Percentiles rank a stretch among this genome's conserved stretches.
Evolutionary conservation across 2,888 invertebrate genomes (phyloP).

Genomic region (Alcis repandata): DNA sequence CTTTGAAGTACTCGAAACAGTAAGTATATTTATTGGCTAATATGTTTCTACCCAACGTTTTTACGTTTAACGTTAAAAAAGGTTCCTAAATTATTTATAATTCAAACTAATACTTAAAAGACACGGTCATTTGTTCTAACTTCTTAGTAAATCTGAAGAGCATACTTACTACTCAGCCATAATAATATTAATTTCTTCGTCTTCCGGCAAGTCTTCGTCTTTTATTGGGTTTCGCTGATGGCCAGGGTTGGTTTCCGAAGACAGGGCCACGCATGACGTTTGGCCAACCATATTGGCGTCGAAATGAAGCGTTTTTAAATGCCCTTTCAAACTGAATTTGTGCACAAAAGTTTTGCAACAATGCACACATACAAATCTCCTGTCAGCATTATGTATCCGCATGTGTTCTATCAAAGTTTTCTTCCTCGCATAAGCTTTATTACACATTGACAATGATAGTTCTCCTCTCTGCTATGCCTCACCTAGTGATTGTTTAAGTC

Average conservation of each 20-base stretch:
- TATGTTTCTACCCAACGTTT: too few relatives aligned
- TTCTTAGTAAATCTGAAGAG: too few relatives aligned
- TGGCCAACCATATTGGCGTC: slow-evolving; percentile 35
- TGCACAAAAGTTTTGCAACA: slow-evolving; percentile 76
- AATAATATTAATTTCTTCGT: background rate
- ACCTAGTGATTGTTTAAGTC: slow-evolving; percentile 13
- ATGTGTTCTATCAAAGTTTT: slow-evolving; percentile 74
- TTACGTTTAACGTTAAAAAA: too few relatives aligned
- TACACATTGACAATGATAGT: slow-evolving; percentile 2
- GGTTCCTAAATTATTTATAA: too few relatives aligned
- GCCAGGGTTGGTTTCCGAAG: background rate
- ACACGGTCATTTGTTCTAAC: too few relatives aligned
- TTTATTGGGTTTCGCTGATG: background rate
- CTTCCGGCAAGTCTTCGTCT: background rate
- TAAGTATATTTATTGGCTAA: slow-evolving; percentile 47
- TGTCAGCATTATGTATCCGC: slow-evolving; percentile 77
- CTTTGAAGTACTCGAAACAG: slow-evolving; percentile 32
- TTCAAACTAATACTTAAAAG: too few relatives aligned
- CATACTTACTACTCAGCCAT: background rate
- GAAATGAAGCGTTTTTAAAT: slow-evolving; percentile 74
- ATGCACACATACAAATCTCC: slow-evolving; percentile 75
- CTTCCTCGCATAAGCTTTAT: slow-evolving; percentile 58
- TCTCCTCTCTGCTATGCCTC: slow-evolving; percentile 1
- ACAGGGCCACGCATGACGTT: background rate
- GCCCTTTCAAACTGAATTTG: slow-evolving; percentile 76